Evolutionary conservation across 1,140 invertebrate species (phyloP).

Genomic region (Lutraria rhynchaena): DNA sequence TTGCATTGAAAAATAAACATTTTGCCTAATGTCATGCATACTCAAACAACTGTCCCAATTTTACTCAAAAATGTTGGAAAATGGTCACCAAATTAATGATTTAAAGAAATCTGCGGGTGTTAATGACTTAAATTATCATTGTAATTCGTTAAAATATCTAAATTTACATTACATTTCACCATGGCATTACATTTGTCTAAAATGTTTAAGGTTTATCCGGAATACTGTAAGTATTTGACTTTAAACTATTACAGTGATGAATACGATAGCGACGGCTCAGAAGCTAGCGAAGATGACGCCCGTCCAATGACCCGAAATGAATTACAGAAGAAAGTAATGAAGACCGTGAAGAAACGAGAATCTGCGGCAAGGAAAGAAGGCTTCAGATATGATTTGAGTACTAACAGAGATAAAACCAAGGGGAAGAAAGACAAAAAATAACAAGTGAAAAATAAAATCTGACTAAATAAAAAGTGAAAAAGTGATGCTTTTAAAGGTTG

Average conservation of each 20-base stretch:
- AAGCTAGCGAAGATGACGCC: conserved; percentile 78
- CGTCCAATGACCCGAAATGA: conserved; percentile 80
- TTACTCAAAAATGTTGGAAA: too few species aligned
- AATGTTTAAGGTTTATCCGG: background rate
- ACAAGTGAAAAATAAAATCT: conserved; percentile 1
- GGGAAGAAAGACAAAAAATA: conserved; percentile 78
- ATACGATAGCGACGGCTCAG: conserved; percentile 80
- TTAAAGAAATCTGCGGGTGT: too few species aligned
- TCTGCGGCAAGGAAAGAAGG: conserved; percentile 77
- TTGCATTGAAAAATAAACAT: too few species aligned
- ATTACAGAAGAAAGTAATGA: conserved; percentile 80
- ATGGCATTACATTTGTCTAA: background rate
- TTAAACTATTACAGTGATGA: conserved; percentile 79
- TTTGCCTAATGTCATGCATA: too few species aligned
- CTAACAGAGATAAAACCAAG: conserved; percentile 78
- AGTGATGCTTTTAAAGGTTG: too few species aligned
- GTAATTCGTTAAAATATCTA: background rate
- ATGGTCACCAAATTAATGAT: too few species aligned
- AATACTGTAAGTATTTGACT: background rate
- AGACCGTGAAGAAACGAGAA: conserved; percentile 81
- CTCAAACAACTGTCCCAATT: too few species aligned
- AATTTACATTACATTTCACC: background rate
- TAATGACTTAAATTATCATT: background rate
- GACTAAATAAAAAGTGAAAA: too few species aligned
- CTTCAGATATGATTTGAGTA: conserved; percentile 78